Evolutionary conservation across 2,113 vertebrate genomes (phyloP).

Genomic region (Ancistrus triradiatus): DNA sequence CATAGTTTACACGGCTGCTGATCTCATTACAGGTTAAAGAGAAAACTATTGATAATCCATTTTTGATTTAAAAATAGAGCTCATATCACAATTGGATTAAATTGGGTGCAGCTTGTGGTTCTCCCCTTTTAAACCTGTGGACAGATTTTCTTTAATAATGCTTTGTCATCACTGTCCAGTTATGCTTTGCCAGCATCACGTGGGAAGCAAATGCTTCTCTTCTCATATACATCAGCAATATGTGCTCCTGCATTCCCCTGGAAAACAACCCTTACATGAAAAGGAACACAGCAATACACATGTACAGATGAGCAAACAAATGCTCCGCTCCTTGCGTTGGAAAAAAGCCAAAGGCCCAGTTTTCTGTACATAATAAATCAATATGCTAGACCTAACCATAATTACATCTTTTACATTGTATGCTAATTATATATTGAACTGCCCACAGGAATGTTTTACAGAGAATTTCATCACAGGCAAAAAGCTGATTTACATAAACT

Average conservation of each 20-base stretch:
- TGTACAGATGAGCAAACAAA: neutral
- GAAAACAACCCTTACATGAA: constrained; percentile 1
- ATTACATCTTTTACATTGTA: neutral
- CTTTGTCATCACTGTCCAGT: constrained; percentile 25
- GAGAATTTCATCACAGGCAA: constrained; percentile 78
- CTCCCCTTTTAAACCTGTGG: constrained; percentile 1
- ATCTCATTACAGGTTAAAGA: no score
- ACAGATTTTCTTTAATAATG: constrained; percentile 22
- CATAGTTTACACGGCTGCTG: no score
- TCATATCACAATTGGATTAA: no score
- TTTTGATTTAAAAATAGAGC: no score
- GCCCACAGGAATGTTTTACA: constrained; percentile 80
- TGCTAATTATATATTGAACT: constrained; percentile 23
- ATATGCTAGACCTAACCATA: no score
- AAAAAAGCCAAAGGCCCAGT: neutral
- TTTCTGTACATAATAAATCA: neutral
- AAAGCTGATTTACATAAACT: constrained; percentile 80
- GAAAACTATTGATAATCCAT: no score
- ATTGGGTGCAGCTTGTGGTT: neutral
- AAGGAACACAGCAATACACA: neutral
- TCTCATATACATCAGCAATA: constrained; percentile 26
- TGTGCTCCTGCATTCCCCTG: neutral
- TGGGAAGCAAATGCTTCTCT: neutral
- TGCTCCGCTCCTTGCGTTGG: constrained; percentile 5
- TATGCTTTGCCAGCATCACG: constrained; percentile 25